A percentile compares a stretch with the other conserved stretches of the same genome.
Evolutionary conservation across 2,797 vertebrate genomes (phyloP).

Genomic region (Fringilla coelebs): DNA sequence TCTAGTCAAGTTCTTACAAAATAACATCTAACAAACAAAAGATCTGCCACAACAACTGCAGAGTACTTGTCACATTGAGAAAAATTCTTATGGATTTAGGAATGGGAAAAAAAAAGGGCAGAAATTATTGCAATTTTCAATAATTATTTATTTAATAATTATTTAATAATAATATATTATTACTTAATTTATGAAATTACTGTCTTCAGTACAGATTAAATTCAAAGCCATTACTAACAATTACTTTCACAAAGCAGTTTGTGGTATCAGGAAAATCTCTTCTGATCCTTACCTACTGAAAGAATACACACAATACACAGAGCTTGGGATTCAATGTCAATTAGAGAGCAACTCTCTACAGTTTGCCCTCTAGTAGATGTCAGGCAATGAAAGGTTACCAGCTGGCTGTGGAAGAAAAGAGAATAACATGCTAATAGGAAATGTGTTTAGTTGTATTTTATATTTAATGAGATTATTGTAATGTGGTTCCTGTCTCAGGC

Average conservation of each 20-base stretch:
- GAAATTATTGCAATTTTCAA: neutral
- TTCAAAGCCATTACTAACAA: neutral
- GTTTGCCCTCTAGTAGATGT: constrained; percentile 5
- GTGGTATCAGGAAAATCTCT: neutral
- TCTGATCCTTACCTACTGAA: constrained; percentile 14
- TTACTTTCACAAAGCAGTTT: constrained; percentile 27
- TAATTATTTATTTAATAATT: neutral
- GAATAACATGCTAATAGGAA: constrained; percentile 26
- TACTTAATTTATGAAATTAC: neutral
- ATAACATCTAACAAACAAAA: neutral
- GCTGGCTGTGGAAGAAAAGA: constrained; percentile 16
- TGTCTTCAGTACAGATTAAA: neutral
- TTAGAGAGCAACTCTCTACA: constrained; percentile 18
- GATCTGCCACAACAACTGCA: neutral
- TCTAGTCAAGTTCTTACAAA: neutral
- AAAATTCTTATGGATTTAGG: neutral
- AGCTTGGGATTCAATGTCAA: constrained; percentile 1
- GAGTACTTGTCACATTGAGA: neutral
- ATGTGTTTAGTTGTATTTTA: constrained; percentile 49
- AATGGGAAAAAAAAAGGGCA: accelerated
- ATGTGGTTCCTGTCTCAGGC: neutral
- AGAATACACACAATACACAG: neutral
- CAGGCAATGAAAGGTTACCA: constrained; percentile 56
- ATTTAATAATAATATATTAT: neutral
- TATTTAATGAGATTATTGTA: constrained; percentile 63